Evolutionary conservation across 2,113 vertebrate species (phyloP).

Genomic region (Callopanchax toddi): DNA sequence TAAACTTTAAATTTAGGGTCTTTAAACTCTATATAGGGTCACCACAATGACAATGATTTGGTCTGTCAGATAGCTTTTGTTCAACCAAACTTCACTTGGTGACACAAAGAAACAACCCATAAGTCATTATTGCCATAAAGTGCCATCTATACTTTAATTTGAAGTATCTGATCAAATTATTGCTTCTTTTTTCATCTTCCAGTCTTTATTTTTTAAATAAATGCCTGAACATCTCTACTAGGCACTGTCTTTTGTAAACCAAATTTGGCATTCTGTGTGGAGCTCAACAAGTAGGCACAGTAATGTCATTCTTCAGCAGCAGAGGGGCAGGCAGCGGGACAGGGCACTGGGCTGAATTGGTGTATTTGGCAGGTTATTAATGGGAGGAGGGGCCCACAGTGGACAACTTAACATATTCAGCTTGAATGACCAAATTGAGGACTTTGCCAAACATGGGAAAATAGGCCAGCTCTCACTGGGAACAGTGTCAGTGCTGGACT

Average conservation of each 20-base stretch:
- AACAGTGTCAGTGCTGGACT: constrained; percentile 45
- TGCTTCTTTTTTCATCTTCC: constrained; percentile 2
- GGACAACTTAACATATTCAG: constrained; percentile 65
- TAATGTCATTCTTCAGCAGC: constrained; percentile 64
- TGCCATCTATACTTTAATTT: constrained; percentile 11
- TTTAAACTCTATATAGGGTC: constrained; percentile 30
- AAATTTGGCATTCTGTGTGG: constrained; percentile 38
- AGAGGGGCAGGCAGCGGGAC: constrained; percentile 49
- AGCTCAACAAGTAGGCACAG: constrained; percentile 49
- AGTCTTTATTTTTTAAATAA: too few species aligned
- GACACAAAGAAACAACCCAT: constrained; percentile 36
- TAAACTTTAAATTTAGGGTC: constrained; percentile 34
- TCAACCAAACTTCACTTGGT: constrained; percentile 32
- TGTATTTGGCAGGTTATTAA: constrained; percentile 72
- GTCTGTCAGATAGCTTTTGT: constrained; percentile 13
- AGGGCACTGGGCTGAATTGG: constrained; percentile 57
- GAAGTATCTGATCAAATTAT: constrained; percentile 13
- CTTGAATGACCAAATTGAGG: constrained; percentile 59
- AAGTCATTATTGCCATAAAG: constrained; percentile 16
- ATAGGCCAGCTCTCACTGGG: constrained; percentile 51
- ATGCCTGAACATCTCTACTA: constrained; percentile 35
- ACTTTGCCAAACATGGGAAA: constrained; percentile 60
- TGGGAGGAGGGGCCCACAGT: constrained; percentile 64
- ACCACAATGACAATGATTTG: constrained; percentile 20
- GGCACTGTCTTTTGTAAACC: constrained; percentile 27